Evolutionary conservation across 2,888 invertebrate species (phyloP).

Genomic region (Cacoxenus indagator): DNA sequence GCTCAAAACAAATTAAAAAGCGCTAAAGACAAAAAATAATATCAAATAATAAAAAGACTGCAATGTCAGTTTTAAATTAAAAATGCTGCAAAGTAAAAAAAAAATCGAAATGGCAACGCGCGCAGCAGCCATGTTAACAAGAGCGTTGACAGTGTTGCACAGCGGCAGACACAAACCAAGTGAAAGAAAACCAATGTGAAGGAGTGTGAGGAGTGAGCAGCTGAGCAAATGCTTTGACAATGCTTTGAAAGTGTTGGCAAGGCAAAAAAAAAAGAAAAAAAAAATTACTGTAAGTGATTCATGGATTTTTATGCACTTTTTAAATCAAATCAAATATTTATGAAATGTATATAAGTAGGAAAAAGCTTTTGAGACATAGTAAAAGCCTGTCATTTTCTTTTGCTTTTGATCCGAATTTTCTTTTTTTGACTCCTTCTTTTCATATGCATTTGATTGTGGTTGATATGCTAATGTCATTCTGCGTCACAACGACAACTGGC

Average conservation of each 20-base stretch:
- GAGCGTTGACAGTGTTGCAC: too few relatives aligned
- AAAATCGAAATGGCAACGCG: neutral
- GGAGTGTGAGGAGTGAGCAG: too few relatives aligned
- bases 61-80: conserved; percentile 1
- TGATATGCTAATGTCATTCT: conserved; percentile 40
- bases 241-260: too few relatives aligned
- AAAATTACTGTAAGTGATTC: conserved; percentile 28
- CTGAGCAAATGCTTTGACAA: too few relatives aligned
- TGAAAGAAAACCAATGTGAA: too few relatives aligned
- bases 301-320: conserved; percentile 41
- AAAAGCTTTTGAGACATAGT: neutral
- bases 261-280: too few relatives aligned
- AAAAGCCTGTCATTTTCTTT: conserved; percentile 4
- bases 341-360: conserved; percentile 35
- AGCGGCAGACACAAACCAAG: too few relatives aligned
- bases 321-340: conserved; percentile 52
- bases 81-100: neutral
- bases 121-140: neutral
- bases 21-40: neutral
- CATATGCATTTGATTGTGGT: conserved; percentile 61
- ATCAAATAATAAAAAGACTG: neutral
- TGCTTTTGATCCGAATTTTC: conserved; percentile 18
- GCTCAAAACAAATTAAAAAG: neutral
- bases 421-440: too few relatives aligned
- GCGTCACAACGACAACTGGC: neutral